Conservation (phyloP, 2,888 invertebrate species). For the Venustoraphidia nigricollis region DNA sequence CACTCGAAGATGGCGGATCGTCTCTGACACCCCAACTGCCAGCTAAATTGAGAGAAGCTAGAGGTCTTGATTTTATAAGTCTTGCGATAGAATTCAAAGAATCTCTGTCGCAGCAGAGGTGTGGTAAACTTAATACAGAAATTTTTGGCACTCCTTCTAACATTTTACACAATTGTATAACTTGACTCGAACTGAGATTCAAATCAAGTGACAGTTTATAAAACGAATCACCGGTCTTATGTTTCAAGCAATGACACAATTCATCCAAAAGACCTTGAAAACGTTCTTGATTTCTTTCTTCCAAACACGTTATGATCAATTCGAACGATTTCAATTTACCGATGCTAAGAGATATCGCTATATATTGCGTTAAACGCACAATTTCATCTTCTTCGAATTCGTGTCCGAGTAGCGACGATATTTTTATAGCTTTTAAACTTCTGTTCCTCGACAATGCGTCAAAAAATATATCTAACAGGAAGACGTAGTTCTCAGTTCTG, state of each 20-base stretch:
- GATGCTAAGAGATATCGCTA: constrained; percentile 29
- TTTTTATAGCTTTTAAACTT: constrained; percentile 33
- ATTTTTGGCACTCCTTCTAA: constrained; percentile 33
- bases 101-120: constrained; percentile 35
- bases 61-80: constrained; percentile 29
- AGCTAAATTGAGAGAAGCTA: constrained; percentile 32
- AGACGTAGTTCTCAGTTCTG: constrained; percentile 25
- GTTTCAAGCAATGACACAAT: constrained; percentile 26
- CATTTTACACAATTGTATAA: constrained; percentile 32
- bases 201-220: constrained; percentile 35
- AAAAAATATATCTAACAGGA: constrained; percentile 29
- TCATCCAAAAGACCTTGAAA: constrained; percentile 36
- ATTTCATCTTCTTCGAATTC: constrained; percentile 35
- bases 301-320: constrained; percentile 34
- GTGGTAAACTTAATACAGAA: constrained; percentile 34
- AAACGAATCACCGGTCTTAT: constrained; percentile 19
- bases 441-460: constrained; percentile 33
- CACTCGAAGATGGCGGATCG: constrained; percentile 33
- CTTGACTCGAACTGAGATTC: constrained; percentile 34
- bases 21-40: constrained; percentile 35
- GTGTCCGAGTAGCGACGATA: constrained; percentile 33
- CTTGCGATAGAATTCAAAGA: constrained; percentile 33
- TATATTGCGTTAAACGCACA: constrained; percentile 29
- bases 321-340: constrained; percentile 34
- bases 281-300: constrained; percentile 30